Base-by-base conservation (phyloP, 1,140 invertebrate genomes). In the Carposina sasakii region DNA sequence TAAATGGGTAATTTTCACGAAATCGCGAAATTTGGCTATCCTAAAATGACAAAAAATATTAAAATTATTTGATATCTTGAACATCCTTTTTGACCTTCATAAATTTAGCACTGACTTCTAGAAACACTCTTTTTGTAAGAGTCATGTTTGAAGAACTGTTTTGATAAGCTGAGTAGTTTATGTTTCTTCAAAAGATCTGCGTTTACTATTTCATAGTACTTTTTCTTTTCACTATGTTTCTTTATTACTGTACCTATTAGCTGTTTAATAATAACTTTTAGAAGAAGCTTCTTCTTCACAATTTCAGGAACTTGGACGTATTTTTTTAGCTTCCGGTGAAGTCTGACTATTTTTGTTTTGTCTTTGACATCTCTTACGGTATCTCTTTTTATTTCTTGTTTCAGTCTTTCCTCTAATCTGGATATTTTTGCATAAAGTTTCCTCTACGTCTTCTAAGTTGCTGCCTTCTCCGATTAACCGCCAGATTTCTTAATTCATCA, bases 321-420 rank as follows among this genome's bases (percentile, higher is more conserved):
- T 16, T 36, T 36, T 13, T 36, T 36, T 36, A 36, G 33, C 16
- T 36, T 8, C 5, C 6, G 33, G 16, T 8, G 12, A 36, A 5
- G 10, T 5, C 16, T 12, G 33, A 36, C 5, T 16, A 36, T 36
- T 36, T 36, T 12, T 36, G 5, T 8, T 36, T 16, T n/a, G 33
- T 36, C 33, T 36, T 16, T n/a, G 16, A 36, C 15, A 36, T 36
- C 33, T 36, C 16, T 36, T 36, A 12, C 16, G 10, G 15, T 8
- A 36, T 21, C 21, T 41, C 52, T n/a, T n/a, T 46, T 57, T 37
- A 41, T 24, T 17, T 22, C 15, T 41, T 41, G 13, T 20, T 20
- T 22, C 9, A n/a, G 15, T 41, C 8, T 20, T 41, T 28, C 12
- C 24, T 44, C 12, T 17, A 30, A 15, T 30, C 28, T 44, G 42